Conservation (phyloP, 2,888 invertebrate genomes). For the Argynnis bischoffii region DNA sequence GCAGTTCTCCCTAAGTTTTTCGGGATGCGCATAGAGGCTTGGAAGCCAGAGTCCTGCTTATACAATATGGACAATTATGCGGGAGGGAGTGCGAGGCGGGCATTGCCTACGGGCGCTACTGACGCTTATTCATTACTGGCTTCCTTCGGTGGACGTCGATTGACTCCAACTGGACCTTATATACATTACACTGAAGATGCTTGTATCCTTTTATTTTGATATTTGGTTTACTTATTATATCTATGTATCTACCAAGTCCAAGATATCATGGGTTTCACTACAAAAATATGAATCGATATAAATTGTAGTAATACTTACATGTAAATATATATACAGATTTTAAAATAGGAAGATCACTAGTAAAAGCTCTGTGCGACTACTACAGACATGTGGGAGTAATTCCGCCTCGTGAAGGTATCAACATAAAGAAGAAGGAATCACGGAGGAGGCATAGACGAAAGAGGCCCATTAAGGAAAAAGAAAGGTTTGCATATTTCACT, state of each 20-base stretch:
- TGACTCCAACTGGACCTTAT: constrained; percentile 86
- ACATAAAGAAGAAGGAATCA: constrained; percentile 62
- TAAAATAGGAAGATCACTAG: constrained; percentile 74
- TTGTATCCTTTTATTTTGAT: constrained; percentile 88
- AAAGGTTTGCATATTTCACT: constrained; percentile 50
- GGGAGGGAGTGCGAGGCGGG: constrained; percentile 93
- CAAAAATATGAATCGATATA: no score
- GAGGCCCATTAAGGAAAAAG: constrained; percentile 59
- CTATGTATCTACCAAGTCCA: neutral
- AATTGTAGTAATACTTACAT: neutral
- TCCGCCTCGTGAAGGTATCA: constrained; percentile 67
- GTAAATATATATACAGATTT: constrained; percentile 48
- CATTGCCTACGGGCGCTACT: constrained; percentile 87
- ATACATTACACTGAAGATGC: constrained; percentile 96
- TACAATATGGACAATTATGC: constrained; percentile 95
- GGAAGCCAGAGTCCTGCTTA: constrained; percentile 91
- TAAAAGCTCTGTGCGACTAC: constrained; percentile 81
- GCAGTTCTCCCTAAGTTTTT: constrained; percentile 97
- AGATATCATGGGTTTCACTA: no score
- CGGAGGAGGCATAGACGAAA: constrained; percentile 62
- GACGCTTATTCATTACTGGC: constrained; percentile 95
- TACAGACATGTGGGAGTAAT: constrained; percentile 81
- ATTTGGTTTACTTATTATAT: neutral
- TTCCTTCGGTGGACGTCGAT: constrained; percentile 93
- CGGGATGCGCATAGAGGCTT: constrained; percentile 93